Conservation (phyloP, 2,797 vertebrate species). For the Heteromormyrus szaboi region DNA sequence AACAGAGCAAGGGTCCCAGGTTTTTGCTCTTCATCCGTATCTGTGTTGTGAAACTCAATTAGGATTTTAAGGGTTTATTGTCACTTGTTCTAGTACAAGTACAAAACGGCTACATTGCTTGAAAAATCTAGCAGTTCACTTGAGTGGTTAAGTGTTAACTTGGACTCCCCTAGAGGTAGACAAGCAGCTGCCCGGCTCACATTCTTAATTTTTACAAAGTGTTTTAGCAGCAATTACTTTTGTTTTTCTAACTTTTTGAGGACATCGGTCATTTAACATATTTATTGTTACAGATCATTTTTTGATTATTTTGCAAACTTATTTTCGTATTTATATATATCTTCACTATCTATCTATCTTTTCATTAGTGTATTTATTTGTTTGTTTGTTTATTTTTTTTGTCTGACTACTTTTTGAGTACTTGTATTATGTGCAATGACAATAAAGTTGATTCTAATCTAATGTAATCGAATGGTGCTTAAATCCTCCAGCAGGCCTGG, state of each 20-base stretch:
- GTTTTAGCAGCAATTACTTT: background rate
- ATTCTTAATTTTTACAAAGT: background rate
- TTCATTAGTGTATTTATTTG: background rate
- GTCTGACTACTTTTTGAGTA: background rate
- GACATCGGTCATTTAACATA: background rate
- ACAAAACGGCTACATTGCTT: background rate
- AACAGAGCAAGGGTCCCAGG: no score
- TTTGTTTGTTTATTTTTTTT: background rate
- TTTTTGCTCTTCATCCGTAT: background rate
- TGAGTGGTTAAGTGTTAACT: conserved; percentile 17
- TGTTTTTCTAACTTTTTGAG: background rate
- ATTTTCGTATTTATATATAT: background rate
- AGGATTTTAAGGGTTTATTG: background rate
- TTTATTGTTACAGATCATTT: background rate
- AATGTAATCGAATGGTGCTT: background rate
- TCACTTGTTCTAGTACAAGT: background rate
- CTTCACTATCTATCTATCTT: no score
- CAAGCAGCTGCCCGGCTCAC: conserved; percentile 47
- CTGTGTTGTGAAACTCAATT: background rate
- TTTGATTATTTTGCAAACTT: background rate
- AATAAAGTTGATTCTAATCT: background rate
- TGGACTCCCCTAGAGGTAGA: conserved; percentile 35
- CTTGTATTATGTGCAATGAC: background rate
- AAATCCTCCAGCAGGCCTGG: background rate
- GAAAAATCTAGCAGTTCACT: background rate